phyloP scores from a whole-genome alignment of 2,113 vertebrate species.

The Setophaga coronata region DNA sequence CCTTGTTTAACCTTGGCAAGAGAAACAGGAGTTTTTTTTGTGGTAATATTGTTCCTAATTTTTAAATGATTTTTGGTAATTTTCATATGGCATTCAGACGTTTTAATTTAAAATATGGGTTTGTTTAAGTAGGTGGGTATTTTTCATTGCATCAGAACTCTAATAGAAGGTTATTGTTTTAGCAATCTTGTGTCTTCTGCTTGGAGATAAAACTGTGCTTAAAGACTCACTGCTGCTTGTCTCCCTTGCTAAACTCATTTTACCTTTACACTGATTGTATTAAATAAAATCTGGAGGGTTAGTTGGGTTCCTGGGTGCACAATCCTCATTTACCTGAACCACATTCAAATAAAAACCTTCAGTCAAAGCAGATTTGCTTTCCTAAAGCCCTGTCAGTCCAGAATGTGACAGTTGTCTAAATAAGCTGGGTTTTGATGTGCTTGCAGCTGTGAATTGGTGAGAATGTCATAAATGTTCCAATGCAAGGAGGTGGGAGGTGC shows the following conservation, averaged over 20 bases:
- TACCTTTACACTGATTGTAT: neutral
- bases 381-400: neutral
- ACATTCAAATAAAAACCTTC: neutral
- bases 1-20: neutral
- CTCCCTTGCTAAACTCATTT: neutral
- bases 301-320: neutral
- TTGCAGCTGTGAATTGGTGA: neutral
- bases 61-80: conserved; percentile 2
- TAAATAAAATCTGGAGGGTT: neutral
- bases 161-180: neutral
- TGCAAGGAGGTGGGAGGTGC: neutral
- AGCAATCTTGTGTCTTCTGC: neutral
- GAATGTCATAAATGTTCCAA: neutral
- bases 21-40: neutral
- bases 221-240: neutral
- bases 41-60: neutral
- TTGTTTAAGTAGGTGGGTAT: neutral
- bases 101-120: neutral
- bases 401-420: neutral
- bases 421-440: neutral
- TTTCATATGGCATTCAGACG: neutral
- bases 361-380: neutral
- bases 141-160: neutral
- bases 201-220: neutral
- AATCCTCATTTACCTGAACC: neutral